These are phyloP conservation scores for Epirrita christyi DNA, from an alignment of 2,888 invertebrate genomes.

Conservation along the genomic window DNA sequence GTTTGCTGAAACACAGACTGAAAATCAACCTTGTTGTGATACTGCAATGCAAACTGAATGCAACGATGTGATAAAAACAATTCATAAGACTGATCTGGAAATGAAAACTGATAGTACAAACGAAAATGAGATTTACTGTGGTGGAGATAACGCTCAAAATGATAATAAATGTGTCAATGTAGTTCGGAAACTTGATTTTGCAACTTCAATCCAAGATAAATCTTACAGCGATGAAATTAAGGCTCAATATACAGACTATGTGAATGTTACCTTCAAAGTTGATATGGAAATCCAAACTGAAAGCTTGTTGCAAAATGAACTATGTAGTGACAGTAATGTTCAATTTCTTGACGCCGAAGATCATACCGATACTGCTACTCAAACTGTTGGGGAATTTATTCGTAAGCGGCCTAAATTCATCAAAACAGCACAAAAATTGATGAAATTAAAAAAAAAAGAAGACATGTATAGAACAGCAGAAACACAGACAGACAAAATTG, in stretches of 20 bases:
- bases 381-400: conserved; percentile 14
- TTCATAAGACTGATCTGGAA: conserved; percentile 11
- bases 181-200: conserved; percentile 13
- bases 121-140: conserved; percentile 9
- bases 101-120: conserved; percentile 7
- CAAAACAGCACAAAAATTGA: conserved; percentile 16
- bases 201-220: conserved; percentile 7
- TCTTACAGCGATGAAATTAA: not conserved
- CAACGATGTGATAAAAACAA: not conserved
- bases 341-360: conserved; percentile 18
- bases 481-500: conserved; percentile 25
- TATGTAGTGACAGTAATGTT: conserved; percentile 12
- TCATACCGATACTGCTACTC: conserved; percentile 3
- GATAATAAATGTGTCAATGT: conserved; percentile 1
- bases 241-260: conserved; percentile 2
- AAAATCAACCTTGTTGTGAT: conserved; percentile 20
- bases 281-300: conserved; percentile 30
- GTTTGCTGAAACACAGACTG: conserved; percentile 46
- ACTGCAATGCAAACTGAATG: conserved; percentile 15
- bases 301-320: conserved; percentile 11
- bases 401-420: conserved; percentile 11
- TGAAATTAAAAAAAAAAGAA: conserved; percentile 9
- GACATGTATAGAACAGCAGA: conserved; percentile 7
- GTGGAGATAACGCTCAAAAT: conserved; percentile 21
- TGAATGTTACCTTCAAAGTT: conserved; percentile 11